A percentile compares a stretch with the other conserved stretches of the same genome.
These are phyloP conservation scores for Grammomys surdaster DNA, from an alignment of 2,113 vertebrate species.

Conservation along the genomic window DNA sequence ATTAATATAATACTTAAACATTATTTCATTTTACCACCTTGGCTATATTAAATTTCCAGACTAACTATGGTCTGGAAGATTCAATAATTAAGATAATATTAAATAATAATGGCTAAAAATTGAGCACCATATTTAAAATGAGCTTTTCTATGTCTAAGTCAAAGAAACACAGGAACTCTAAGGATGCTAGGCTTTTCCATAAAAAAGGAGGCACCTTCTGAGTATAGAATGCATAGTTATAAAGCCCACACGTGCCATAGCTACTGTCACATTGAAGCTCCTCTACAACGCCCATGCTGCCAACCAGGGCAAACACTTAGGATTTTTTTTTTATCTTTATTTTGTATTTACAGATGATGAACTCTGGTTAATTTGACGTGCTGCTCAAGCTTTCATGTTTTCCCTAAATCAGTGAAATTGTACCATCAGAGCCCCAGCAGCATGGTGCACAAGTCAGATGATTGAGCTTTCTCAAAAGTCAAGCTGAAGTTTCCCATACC, in stretches of 20 bases:
- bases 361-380: background rate
- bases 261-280: background rate
- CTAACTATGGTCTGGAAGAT: background rate
- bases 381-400: background rate
- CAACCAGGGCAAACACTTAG: background rate
- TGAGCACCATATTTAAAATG: slow-evolving; percentile 17
- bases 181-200: background rate
- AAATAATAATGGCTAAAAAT: slow-evolving; percentile 44
- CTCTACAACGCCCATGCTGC: background rate
- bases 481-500: slow-evolving; percentile 2
- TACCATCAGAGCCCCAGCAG: background rate
- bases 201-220: background rate
- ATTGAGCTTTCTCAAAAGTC: background rate
- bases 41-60: background rate
- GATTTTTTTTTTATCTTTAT: background rate
- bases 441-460: background rate
- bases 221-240: background rate
- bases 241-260: background rate
- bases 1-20: background rate
- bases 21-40: slow-evolving; percentile 15
- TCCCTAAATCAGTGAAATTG: slow-evolving; percentile 7
- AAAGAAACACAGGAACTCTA: background rate
- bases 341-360: background rate
- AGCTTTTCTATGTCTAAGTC: slow-evolving; percentile 17
- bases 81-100: slow-evolving; percentile 28